These are phyloP conservation scores for Sebastes minor DNA, from an alignment of 2,797 vertebrate species.

Conservation along the genomic window DNA sequence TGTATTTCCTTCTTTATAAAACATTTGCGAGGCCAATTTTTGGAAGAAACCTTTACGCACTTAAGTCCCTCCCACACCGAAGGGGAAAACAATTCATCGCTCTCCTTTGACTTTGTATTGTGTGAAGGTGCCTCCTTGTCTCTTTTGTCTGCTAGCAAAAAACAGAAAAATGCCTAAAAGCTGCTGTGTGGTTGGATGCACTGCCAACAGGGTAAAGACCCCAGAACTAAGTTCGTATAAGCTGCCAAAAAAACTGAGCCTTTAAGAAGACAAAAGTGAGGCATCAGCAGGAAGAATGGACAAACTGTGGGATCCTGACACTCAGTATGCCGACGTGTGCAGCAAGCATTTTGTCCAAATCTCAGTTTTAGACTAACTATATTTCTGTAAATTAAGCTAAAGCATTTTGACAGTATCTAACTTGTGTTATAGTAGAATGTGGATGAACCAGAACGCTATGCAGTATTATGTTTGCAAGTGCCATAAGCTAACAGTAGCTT, in stretches of 20 bases:
- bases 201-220: not conserved
- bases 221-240: not conserved
- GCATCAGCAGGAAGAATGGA: not conserved
- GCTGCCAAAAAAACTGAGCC: not conserved
- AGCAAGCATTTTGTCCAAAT: not conserved
- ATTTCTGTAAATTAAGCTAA: not conserved
- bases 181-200: not conserved
- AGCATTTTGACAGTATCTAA: not conserved
- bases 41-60: not conserved
- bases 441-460: accelerated
- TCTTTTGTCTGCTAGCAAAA: not conserved
- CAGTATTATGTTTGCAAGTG: not conserved
- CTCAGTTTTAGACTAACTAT: not conserved
- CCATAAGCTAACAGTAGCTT: not conserved
- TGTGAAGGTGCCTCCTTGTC: not conserved
- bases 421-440: not conserved
- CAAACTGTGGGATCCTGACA: not conserved
- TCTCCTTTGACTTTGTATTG: not conserved
- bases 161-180: not conserved
- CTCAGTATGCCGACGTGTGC: not conserved
- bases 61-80: not conserved
- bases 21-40: not conserved
- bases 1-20: not conserved
- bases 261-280: not conserved
- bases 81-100: not conserved